Base-by-base conservation (phyloP, 2,113 vertebrate genomes). In the Odontesthes bonariensis region DNA sequence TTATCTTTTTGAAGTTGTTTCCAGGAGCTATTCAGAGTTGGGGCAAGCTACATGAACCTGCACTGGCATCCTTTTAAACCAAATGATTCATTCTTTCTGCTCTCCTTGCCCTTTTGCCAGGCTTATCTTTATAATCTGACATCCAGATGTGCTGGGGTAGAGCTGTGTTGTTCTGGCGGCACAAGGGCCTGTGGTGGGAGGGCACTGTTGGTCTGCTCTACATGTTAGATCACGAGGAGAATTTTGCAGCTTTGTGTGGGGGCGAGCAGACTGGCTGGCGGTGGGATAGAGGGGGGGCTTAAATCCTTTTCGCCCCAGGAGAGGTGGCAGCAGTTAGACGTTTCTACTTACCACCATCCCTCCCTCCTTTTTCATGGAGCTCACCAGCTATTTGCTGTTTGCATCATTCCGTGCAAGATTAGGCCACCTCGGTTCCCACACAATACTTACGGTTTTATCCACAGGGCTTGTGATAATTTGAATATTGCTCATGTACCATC, bases 341-440 rank as follows among this genome's bases (percentile, higher is more conserved):
- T 74, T 82, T 53, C 77, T 80, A 52, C 84, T 90, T 77, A 85
- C 75, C 75, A 54, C 79, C 47, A 61, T 57, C 92, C 93, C 93
- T 92, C 92, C 91, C 92, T 77, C 40, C 57, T 63, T 55, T 92
- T 93, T 94, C 93, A 88, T 94, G 94, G 55, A 94, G 93, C 86
- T 89, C 79, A 95, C 94, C 94, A 95, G 94, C 94, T 92, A 89
- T 92, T 92, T 92, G 92, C 93, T 95, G 93, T 95, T 95, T 95
- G 94, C 93, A 95, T 97, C 94, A 95, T 94, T 96, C 87, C 88
- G 91, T 91, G 92, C 68, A 87, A 95, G 94, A 94, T 95, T 94
- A 94, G 91, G 90, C 92, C 93, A 94, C 90, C 91, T 93, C 86
- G 77, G 95, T 96, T 97, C 96, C 95, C 96, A 96, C 95, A 96